Evolutionary conservation across 2,888 invertebrate genomes (phyloP).

Genomic region (Ctena decussata): DNA sequence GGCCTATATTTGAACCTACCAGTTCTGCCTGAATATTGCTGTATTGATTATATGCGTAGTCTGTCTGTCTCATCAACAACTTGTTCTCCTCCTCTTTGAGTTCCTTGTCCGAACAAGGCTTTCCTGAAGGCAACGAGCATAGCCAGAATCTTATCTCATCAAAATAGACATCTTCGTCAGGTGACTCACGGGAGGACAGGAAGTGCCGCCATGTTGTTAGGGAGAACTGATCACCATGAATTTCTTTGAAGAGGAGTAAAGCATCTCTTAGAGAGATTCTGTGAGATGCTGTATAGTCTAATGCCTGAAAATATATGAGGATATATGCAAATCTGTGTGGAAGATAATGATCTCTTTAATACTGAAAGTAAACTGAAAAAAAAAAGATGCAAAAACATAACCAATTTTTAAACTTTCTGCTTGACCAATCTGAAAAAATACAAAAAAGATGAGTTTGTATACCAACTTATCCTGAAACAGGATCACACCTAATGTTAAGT

Average conservation of each 20-base stretch:
- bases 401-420: no score
- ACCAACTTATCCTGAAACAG: no score
- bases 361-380: no score
- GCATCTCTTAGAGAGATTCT: conserved; percentile 79
- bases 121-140: conserved; percentile 73
- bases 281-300: conserved; percentile 69
- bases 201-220: conserved; percentile 80
- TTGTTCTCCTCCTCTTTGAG: conserved; percentile 70
- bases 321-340: no score
- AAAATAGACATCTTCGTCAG: conserved; percentile 78
- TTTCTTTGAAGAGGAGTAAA: conserved; percentile 79
- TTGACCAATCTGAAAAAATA: no score
- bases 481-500: no score
- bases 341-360: no score
- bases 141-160: conserved; percentile 82
- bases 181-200: conserved; percentile 69
- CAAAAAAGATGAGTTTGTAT: neutral
- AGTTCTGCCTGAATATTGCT: conserved; percentile 9
- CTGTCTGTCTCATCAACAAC: conserved; percentile 57
- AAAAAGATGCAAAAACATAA: no score
- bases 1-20: no score
- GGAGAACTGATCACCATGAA: conserved; percentile 82
- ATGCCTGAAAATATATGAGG: conserved; percentile 46
- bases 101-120: conserved; percentile 68
- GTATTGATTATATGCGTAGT: conserved; percentile 57